phyloP scores from a whole-genome alignment of 2,888 invertebrate species.

The Noctua janthe region DNA sequence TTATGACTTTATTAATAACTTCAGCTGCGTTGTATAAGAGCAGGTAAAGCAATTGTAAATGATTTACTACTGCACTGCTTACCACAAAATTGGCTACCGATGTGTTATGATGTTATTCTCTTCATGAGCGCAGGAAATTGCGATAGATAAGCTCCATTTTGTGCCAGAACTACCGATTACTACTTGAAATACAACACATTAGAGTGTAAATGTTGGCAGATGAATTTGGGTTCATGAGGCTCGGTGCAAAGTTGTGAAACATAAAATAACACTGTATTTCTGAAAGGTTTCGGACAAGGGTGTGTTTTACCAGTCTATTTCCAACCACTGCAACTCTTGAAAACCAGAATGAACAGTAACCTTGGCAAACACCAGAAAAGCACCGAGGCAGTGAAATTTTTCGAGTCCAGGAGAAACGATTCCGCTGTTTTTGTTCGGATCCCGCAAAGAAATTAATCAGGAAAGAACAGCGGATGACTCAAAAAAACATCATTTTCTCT shows the following conservation, averaged over 20 bases:
- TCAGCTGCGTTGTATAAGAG: constrained; percentile 19
- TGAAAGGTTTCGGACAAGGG: neutral
- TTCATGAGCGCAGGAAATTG: constrained; percentile 42
- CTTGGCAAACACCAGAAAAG: neutral
- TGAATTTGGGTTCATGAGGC: constrained; percentile 23
- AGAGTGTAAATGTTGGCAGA: constrained; percentile 16
- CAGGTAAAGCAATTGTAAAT: constrained; percentile 47
- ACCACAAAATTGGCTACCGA: constrained; percentile 16
- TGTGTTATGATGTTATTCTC: constrained; percentile 51
- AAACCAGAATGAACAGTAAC: neutral
- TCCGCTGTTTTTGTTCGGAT: neutral
- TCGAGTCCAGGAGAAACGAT: neutral
- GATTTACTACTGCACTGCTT: constrained; percentile 41
- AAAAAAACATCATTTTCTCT: neutral
- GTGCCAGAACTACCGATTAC: constrained; percentile 35
- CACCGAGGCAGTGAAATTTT: neutral
- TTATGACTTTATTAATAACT: constrained; percentile 37
- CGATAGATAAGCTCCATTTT: constrained; percentile 33
- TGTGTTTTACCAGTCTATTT: neutral
- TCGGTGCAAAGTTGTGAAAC: neutral
- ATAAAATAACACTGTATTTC: neutral
- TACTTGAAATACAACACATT: constrained; percentile 33
- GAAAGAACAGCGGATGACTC: neutral
- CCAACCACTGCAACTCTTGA: neutral
- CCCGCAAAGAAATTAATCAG: neutral